A percentile compares a stretch with the other conserved stretches of the same genome.
Conservation (phyloP, 1,140 invertebrate genomes). For the Leptinotarsa lineolata region DNA sequence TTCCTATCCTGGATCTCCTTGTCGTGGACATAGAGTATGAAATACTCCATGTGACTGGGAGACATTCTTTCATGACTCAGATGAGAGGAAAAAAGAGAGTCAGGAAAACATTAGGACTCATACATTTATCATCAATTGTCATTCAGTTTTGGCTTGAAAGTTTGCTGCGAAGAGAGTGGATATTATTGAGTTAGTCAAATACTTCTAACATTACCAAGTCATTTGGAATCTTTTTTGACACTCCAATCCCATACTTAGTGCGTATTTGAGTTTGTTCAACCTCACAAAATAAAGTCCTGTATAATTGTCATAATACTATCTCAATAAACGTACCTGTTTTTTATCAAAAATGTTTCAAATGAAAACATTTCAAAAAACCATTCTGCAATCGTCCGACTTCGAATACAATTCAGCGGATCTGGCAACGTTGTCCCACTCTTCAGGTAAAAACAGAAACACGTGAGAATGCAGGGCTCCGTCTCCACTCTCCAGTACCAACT, state of each 20-base stretch:
- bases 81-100: too few relatives aligned
- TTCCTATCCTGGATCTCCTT: too few relatives aligned
- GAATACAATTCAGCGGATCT: background rate
- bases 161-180: too few relatives aligned
- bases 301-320: background rate
- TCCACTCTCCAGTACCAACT: background rate
- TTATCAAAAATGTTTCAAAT: background rate
- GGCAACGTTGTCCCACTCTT: background rate
- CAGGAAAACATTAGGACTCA: too few relatives aligned
- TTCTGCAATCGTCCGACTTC: too few relatives aligned
- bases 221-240: background rate
- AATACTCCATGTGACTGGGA: too few relatives aligned
- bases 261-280: background rate
- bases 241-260: background rate
- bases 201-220: background rate
- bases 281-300: background rate
- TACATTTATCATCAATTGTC: too few relatives aligned
- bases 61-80: too few relatives aligned
- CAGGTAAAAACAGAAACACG: constrained; percentile 15
- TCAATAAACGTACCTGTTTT: background rate
- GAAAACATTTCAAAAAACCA: too few relatives aligned
- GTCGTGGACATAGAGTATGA: too few relatives aligned
- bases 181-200: too few relatives aligned
- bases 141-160: too few relatives aligned
- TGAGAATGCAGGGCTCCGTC: constrained; percentile 5